Base-by-base conservation (phyloP, 2,888 invertebrate species). In the Sthenelais limicola region DNA sequence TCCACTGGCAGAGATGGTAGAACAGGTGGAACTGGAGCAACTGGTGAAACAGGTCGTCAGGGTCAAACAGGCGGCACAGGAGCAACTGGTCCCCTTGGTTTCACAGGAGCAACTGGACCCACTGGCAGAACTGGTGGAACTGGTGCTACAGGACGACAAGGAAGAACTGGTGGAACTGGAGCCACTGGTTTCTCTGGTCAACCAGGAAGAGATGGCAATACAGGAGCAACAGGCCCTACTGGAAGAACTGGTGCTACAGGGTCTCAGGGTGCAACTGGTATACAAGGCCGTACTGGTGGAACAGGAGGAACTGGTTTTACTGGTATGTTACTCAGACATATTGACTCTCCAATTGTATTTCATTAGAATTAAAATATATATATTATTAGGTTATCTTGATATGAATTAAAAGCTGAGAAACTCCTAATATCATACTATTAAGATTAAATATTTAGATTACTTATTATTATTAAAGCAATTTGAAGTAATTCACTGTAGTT, bases 161-260 rank as follows among this genome's bases (percentile, higher is more conserved):
- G 76, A 49, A 30, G 49, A 33, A 74, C 72, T 18, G 79, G 79
- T 47, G 32, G 48, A 33, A 51, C 66, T 38, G 79, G 79, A 35
- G 15, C 54, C 24, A 47, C 73, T 35, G 79, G 71, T 33, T 33
- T 30, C 12, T 32, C n/a, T 47, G 71, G 71, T 66, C 35, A n/a
- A 18, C 49, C 72, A 38, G 78, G 78, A 18, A 35, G 73, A 1
- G 69, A 67, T 0, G 77, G 77, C 24, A 24, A 35, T 15, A 51
- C 58, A 24, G 77, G 77, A 33, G 26, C 66, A 71, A 33, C 52
- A 21, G 78, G 77, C 24, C 28, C 26, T n/a, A 47, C n/a, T 38
- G 71, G 71, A 30, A 4, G 58, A 28, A n/a, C 38, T 12, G 71
- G 71, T 28, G 15, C 32, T n/a, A 51, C 28, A n/a, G 71, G 70